phyloP scores from a whole-genome alignment of 2,888 invertebrate genomes.

The Caenorhabditis sinica region DNA sequence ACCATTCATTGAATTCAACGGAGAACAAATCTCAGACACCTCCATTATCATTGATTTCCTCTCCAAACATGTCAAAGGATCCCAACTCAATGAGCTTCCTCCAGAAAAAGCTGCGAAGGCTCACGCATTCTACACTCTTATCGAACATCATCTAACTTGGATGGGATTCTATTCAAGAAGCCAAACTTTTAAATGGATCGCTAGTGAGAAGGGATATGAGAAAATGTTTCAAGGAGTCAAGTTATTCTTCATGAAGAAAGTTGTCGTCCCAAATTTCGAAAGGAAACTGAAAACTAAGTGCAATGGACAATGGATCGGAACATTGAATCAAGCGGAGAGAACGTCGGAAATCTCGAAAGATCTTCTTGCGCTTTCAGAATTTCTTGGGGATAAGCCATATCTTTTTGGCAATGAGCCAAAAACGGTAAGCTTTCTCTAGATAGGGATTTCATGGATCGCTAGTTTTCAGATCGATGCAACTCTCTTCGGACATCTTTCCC shows the following conservation, averaged over 20 bases:
- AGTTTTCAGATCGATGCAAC: slow-evolving; percentile 88
- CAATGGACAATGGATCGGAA: slow-evolving; percentile 84
- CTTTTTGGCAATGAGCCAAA: slow-evolving; percentile 71
- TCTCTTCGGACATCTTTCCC: slow-evolving; percentile 93
- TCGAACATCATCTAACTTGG: slow-evolving; percentile 78
- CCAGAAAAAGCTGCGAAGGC: slow-evolving; percentile 68
- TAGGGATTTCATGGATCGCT: background rate
- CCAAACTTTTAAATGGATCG: slow-evolving; percentile 69
- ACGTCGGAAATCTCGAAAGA: slow-evolving; percentile 83
- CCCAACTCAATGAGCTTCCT: slow-evolving; percentile 56
- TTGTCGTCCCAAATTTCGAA: slow-evolving; percentile 45
- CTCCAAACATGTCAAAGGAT: slow-evolving; percentile 39
- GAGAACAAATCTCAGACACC: slow-evolving; percentile 95
- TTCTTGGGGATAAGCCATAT: background rate
- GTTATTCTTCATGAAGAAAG: slow-evolving; percentile 70
- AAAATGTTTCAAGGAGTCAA: slow-evolving; percentile 72
- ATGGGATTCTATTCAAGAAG: slow-evolving; percentile 70
- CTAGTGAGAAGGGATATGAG: slow-evolving; percentile 71
- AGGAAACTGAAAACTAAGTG: slow-evolving; percentile 41
- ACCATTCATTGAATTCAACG: slow-evolving; percentile 95
- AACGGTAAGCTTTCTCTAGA: slow-evolving; percentile 61
- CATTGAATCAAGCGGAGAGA: slow-evolving; percentile 83
- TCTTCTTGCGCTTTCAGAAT: slow-evolving; percentile 83
- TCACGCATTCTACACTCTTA: slow-evolving; percentile 72
- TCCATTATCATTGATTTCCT: slow-evolving; percentile 89